Evolutionary conservation across 2,797 vertebrate species (phyloP).

Genomic region (Argya squamiceps): DNA sequence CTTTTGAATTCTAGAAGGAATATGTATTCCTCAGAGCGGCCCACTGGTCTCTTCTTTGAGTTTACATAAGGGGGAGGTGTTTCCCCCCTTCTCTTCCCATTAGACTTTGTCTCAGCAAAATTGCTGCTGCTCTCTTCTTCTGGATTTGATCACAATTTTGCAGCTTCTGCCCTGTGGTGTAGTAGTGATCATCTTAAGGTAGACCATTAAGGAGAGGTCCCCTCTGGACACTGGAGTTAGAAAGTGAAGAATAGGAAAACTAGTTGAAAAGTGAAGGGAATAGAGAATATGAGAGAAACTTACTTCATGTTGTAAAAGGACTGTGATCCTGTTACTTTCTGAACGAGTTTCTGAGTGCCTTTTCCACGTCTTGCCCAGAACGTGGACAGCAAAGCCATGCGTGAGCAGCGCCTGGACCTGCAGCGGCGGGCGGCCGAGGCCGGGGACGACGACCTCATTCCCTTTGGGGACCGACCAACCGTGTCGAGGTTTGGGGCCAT

Average conservation of each 20-base stretch:
- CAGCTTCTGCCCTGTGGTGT: background rate
- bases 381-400: slow-evolving; percentile 87
- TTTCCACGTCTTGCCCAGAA: slow-evolving; percentile 76
- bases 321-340: background rate
- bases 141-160: background rate
- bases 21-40: background rate
- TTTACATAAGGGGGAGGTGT: background rate
- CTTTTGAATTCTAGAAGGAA: background rate
- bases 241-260: background rate
- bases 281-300: background rate
- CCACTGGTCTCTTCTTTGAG: background rate
- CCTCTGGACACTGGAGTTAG: background rate
- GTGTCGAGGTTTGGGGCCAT: slow-evolving; percentile 97
- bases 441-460: slow-evolving; percentile 97
- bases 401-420: slow-evolving; percentile 88
- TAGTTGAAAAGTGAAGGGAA: background rate
- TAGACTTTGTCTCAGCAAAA: background rate
- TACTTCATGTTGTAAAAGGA: background rate
- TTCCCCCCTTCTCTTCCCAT: background rate
- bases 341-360: background rate
- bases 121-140: background rate
- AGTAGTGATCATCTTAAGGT: background rate
- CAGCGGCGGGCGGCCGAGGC: slow-evolving; percentile 90
- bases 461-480: slow-evolving; percentile 94
- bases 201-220: background rate